These are phyloP conservation scores for Tipula unca DNA, from an alignment of 2,888 invertebrate species.

Conservation along the genomic window DNA sequence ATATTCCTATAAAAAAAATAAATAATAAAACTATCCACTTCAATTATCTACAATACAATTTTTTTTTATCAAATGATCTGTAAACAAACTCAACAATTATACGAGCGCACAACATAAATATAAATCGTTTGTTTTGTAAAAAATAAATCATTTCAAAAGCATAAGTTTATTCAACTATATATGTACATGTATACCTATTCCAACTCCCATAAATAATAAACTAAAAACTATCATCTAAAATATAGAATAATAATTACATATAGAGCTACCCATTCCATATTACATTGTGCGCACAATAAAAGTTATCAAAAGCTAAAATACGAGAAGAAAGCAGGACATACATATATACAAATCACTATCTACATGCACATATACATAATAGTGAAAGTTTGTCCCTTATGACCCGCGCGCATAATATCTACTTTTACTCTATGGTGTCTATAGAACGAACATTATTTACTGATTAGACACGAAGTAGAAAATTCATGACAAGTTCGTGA, in stretches of 20 bases:
- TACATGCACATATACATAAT: no score
- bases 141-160: conserved; percentile 1
- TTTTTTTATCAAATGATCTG: not conserved
- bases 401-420: not conserved
- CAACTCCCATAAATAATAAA: not conserved
- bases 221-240: not conserved
- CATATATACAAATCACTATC: not conserved
- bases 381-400: not conserved
- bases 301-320: not conserved
- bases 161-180: not conserved
- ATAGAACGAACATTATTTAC: not conserved
- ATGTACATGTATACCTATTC: not conserved
- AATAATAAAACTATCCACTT: not conserved
- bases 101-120: not conserved
- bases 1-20: not conserved
- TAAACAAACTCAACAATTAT: not conserved
- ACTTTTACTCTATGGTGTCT: not conserved
- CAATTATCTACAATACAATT: not conserved
- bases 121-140: not conserved
- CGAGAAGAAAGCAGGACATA: not conserved
- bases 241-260: not conserved
- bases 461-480: not conserved
- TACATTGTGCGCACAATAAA: not conserved
- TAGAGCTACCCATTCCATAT: not conserved
- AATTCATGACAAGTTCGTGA: not conserved